Percentiles rank a stretch among this genome's conserved stretches.
These are phyloP conservation scores for Drosophila truncata DNA, from an alignment of 1,140 invertebrate species.

Conservation along the genomic window DNA sequence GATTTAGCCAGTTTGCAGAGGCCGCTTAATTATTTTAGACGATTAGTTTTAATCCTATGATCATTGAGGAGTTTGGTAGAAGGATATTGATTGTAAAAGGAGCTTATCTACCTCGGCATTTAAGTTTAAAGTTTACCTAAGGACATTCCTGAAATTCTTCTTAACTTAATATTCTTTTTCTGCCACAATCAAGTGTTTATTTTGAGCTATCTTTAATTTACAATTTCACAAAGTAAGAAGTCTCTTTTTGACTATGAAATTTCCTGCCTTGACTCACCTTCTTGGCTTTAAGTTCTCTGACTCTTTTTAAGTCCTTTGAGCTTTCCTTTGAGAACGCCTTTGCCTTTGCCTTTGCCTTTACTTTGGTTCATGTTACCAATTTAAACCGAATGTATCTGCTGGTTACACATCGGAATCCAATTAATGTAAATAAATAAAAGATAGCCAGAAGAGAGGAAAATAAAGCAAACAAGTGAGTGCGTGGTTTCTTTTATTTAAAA, in stretches of 20 bases:
- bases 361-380: slow-evolving; percentile 26
- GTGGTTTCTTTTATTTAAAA: slow-evolving; percentile 73
- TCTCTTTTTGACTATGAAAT: background rate
- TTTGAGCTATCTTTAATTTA: background rate
- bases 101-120: background rate
- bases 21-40: slow-evolving; percentile 75
- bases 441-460: slow-evolving; percentile 33
- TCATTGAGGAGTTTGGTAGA: slow-evolving; percentile 48
- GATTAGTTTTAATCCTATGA: slow-evolving; percentile 69
- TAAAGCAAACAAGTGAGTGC: slow-evolving; percentile 50
- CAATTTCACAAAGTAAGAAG: background rate
- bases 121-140: background rate
- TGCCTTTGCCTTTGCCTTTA: slow-evolving; percentile 15
- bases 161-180: too few species aligned
- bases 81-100: slow-evolving; percentile 51
- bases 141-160: background rate
- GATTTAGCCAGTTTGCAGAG: slow-evolving; percentile 50
- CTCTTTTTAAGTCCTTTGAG: slow-evolving; percentile 10
- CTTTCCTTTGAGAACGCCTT: slow-evolving; percentile 13
- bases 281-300: slow-evolving; percentile 16
- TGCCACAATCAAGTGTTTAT: background rate
- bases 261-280: background rate
- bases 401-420: slow-evolving; percentile 71
- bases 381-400: slow-evolving; percentile 42
- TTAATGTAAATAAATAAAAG: slow-evolving; percentile 81